A percentile compares a stretch with the other conserved stretches of the same genome.
Evolutionary conservation across 2,888 invertebrate species (phyloP).

Genomic region (Sarcophaga caerulescens): DNA sequence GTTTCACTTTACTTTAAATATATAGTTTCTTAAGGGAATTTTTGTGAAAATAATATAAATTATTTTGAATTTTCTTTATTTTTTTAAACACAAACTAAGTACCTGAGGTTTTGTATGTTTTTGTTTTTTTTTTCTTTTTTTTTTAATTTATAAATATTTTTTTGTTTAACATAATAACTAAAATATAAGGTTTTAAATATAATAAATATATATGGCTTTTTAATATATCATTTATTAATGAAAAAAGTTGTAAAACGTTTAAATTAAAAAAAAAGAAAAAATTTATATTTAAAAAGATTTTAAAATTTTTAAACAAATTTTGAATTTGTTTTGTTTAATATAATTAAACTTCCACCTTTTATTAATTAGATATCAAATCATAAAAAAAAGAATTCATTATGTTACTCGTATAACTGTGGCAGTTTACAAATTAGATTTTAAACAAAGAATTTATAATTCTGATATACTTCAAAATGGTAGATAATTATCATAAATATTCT

Average conservation of each 20-base stretch:
- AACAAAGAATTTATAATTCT: too few species aligned
- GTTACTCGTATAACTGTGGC: background rate
- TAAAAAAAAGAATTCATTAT: background rate
- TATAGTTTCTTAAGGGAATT: constrained; percentile 45
- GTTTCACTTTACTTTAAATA: constrained; percentile 39
- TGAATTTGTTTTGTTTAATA: constrained; percentile 40
- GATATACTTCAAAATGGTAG: too few species aligned
- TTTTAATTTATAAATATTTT: constrained; percentile 46
- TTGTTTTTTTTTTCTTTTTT: constrained; percentile 46
- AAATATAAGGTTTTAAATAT: constrained; percentile 47
- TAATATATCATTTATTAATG: constrained; percentile 55
- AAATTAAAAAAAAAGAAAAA: constrained; percentile 29
- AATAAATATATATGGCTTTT: constrained; percentile 67
- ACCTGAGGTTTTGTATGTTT: constrained; percentile 77
- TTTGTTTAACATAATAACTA: constrained; percentile 41
- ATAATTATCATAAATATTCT: background rate
- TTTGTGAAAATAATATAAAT: constrained; percentile 48
- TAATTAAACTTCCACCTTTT: background rate
- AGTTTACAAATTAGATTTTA: background rate
- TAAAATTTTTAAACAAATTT: constrained; percentile 52
- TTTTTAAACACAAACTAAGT: constrained; percentile 78
- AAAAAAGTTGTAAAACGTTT: constrained; percentile 29
- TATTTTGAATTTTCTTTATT: constrained; percentile 55
- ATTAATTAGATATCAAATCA: background rate
- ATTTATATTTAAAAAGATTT: constrained; percentile 41